Base-by-base conservation (phyloP, 2,888 invertebrate genomes). In the Drosophila austrosaltans region DNA sequence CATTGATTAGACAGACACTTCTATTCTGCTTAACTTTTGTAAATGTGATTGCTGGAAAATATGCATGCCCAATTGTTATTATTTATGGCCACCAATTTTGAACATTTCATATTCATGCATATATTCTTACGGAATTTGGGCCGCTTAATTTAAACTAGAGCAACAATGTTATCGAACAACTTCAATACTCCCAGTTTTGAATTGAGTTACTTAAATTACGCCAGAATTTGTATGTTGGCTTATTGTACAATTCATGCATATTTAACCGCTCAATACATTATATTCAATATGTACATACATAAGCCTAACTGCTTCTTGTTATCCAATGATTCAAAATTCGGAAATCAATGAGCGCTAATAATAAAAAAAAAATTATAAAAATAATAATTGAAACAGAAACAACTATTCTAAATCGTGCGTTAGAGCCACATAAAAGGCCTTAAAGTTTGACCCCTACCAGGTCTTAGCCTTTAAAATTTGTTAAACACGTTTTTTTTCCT, bases 1-100 rank as follows among this genome's bases (percentile, higher is more conserved):
- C 44, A 91, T 92, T 79, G 92, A 93, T 79, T 92, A 91, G 74
- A 22, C 32, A 91, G 74, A 22, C 32, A 12, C 22, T 57, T 57
- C 12, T 7, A 16, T 57, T 12, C 5, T 22, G 57, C 57, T 57
- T 57, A 57, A 22, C 20, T 57, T 57, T 39, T 57, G 39, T 39
- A 39, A 25, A 59, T 59, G 42, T 59, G 59, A 40, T 42, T 28
- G 42, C 28, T 57, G 22, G 22, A 28, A 54, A 28, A 10, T 48
- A 48, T 48, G 48, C 10, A 22, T 48, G 16, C 48, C 42, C 48
- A 22, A 48, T 48, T 22, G 8, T 36, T 36, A 36, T 36, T 22
- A 22, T 39, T 12, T 48, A 22, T 48, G 22, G 48, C 48, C 3
- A 22, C 22, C 3, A 40, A 40, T 48, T 48, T 48, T 2, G 40